Conservation (phyloP, 2,797 vertebrate species). For the Serranus cabrilla region DNA sequence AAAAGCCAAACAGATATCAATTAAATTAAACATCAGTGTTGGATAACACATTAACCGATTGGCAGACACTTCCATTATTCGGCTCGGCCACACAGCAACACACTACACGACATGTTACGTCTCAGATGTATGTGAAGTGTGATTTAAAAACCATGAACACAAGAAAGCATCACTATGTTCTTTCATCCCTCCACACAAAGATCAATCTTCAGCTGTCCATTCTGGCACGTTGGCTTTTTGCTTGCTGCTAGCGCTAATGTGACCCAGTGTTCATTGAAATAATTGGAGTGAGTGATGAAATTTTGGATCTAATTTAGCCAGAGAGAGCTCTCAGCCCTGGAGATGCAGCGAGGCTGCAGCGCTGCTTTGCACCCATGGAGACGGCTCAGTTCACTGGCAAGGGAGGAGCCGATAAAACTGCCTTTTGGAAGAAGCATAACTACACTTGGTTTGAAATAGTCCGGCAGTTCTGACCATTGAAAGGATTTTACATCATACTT, state of each 20-base stretch:
- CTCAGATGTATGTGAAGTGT: conserved; percentile 1
- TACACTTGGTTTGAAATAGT: conserved; percentile 10
- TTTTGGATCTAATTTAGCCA: conserved; percentile 68
- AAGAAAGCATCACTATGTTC: neutral
- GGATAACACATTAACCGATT: neutral
- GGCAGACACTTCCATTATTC: neutral
- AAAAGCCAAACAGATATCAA: neutral
- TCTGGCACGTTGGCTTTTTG: conserved; percentile 11
- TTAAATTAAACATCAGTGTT: neutral
- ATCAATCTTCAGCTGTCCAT: conserved; percentile 19
- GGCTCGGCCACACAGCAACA: neutral
- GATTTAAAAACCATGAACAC: neutral
- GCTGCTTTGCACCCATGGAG: conserved; percentile 16
- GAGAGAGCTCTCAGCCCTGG: conserved; percentile 57
- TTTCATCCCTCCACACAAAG: conserved; percentile 14
- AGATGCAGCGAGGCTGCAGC: conserved; percentile 40
- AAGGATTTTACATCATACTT: neutral
- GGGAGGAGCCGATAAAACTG: conserved; percentile 19
- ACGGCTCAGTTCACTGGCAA: conserved; percentile 32
- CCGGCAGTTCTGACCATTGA: neutral
- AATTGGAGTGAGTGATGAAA: conserved; percentile 65
- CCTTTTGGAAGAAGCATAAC: conserved; percentile 17
- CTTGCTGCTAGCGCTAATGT: conserved; percentile 19
- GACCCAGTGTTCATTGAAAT: conserved; percentile 62
- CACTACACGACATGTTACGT: neutral